These are phyloP conservation scores for Notiomystis cincta DNA, from an alignment of 2,113 vertebrate genomes.

Conservation along the genomic window DNA sequence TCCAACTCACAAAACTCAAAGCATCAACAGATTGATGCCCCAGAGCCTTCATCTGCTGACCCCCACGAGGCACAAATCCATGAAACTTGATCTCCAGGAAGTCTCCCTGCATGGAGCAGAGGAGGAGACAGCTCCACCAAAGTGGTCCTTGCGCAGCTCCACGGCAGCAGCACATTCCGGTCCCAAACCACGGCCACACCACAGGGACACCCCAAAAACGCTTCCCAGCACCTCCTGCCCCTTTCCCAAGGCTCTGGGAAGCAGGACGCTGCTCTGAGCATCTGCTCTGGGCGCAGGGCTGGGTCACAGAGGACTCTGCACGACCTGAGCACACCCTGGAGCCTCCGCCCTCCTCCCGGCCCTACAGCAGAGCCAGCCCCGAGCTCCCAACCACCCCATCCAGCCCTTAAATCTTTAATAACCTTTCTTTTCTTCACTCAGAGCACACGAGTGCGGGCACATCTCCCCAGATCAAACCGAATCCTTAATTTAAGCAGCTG, in stretches of 20 bases:
- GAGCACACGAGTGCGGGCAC: not conserved
- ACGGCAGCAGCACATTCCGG: rapidly evolving
- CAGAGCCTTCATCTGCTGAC: not conserved
- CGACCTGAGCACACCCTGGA: not conserved
- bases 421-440: not conserved
- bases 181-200: rapidly evolving
- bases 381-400: not conserved
- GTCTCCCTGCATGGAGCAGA: rapidly evolving
- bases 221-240: not conserved
- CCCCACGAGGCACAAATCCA: rapidly evolving
- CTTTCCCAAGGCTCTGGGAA: not conserved
- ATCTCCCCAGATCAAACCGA: conserved; percentile 63
- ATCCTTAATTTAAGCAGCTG: conserved; percentile 68
- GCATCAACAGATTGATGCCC: no score
- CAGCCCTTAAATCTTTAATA: conserved; percentile 63
- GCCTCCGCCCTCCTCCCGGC: not conserved
- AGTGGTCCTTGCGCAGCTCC: rapidly evolving
- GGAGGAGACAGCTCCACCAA: not conserved
- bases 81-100: rapidly evolving
- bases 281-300: not conserved
- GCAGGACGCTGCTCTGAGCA: not conserved
- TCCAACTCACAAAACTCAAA: no score
- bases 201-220: not conserved
- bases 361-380: not conserved
- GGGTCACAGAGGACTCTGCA: rapidly evolving